These are phyloP conservation scores for Chaetodon trifasciatus DNA, from an alignment of 2,797 vertebrate genomes.

Conservation along the genomic window DNA sequence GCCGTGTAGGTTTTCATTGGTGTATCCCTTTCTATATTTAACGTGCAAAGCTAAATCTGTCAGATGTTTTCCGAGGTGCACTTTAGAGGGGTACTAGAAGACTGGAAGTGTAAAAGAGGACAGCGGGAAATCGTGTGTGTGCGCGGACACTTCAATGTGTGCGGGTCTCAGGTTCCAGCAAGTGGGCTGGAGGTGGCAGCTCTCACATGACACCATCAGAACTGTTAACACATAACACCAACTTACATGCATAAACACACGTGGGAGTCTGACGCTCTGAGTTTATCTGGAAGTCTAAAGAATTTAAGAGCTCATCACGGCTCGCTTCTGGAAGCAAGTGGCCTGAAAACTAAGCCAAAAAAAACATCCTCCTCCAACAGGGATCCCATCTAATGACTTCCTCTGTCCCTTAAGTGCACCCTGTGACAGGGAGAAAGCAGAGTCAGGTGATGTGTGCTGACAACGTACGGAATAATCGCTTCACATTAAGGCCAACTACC, in stretches of 20 bases:
- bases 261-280: slow-evolving; percentile 10
- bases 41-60: slow-evolving; percentile 70
- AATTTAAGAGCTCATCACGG: slow-evolving; percentile 40
- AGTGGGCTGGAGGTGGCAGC: slow-evolving; percentile 53
- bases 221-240: slow-evolving; percentile 73
- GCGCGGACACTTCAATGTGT: slow-evolving; percentile 21
- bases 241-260: slow-evolving; percentile 67
- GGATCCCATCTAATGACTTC: slow-evolving; percentile 51
- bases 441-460: slow-evolving; percentile 68
- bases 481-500: slow-evolving; percentile 60
- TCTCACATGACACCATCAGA: slow-evolving; percentile 70
- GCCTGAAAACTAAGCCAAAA: slow-evolving; percentile 39
- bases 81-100: slow-evolving; percentile 54
- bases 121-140: slow-evolving; percentile 37
- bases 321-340: slow-evolving; percentile 30
- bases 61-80: slow-evolving; percentile 71
- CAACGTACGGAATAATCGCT: slow-evolving; percentile 60
- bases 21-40: slow-evolving; percentile 73
- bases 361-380: slow-evolving; percentile 31
- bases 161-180: slow-evolving; percentile 66
- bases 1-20: slow-evolving; percentile 67
- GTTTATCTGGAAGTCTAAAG: slow-evolving; percentile 49
- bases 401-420: slow-evolving; percentile 44
- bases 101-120: slow-evolving; percentile 50
- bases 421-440: slow-evolving; percentile 49